Conservation (phyloP, 2,113 vertebrate species). For the Panthera leo region DNA sequence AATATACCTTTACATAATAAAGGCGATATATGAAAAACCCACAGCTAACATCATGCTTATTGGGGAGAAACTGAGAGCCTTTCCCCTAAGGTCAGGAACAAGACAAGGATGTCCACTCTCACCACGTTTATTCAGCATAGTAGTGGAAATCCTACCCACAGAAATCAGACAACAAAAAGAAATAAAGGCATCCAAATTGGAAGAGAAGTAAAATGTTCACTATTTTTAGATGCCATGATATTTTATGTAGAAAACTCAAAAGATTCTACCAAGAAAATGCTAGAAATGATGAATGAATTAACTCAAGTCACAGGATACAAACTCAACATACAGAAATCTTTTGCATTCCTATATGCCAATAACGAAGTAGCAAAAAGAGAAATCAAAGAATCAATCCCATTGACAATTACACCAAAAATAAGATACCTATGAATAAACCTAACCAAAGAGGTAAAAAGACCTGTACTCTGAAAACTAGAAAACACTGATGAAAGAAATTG, state of each 20-base stretch:
- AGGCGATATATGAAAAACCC: neutral
- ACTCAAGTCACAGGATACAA: neutral
- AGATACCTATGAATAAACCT: neutral
- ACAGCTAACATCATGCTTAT: neutral
- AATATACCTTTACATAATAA: neutral
- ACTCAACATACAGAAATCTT: neutral
- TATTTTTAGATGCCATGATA: neutral
- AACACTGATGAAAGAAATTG: neutral
- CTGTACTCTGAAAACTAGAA: neutral
- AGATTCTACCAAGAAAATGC: neutral
- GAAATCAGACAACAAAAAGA: neutral
- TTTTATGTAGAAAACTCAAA: neutral
- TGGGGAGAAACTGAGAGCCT: neutral
- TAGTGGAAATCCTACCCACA: neutral
- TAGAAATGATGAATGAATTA: neutral
- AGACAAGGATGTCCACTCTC: neutral
- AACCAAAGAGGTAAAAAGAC: neutral
- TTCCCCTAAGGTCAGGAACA: neutral
- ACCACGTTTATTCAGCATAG: neutral
- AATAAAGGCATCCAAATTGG: neutral
- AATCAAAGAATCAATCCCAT: neutral
- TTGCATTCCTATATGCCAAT: neutral
- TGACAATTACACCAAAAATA: neutral
- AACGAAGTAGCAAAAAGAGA: neutral
- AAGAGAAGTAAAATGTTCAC: neutral